phyloP scores from a whole-genome alignment of 2,797 vertebrate genomes.

The Apodemus agrarius region DNA sequence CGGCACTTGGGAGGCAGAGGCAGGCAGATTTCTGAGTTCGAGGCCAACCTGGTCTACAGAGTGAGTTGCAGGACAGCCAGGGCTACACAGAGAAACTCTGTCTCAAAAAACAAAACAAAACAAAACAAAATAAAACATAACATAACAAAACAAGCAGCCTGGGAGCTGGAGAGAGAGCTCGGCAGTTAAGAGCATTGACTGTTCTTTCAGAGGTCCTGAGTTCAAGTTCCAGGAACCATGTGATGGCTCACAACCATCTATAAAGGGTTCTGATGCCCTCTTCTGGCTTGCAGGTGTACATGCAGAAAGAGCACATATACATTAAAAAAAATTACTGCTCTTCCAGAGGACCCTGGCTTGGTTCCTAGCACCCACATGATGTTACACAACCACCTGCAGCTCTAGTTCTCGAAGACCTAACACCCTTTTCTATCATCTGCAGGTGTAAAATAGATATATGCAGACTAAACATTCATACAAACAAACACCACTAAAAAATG shows the following conservation, averaged over 20 bases:
- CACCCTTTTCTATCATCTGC: neutral
- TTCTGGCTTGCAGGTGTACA: neutral
- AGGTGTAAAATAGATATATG: neutral
- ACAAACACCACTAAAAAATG: neutral
- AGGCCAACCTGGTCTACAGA: too few relatives aligned
- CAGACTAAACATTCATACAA: neutral
- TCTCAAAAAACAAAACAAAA: too few relatives aligned
- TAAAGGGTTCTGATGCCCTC: neutral
- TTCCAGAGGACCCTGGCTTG: neutral
- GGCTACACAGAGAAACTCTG: too few relatives aligned
- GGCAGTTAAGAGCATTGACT: neutral
- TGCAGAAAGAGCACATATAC: neutral
- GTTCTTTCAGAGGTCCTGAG: neutral
- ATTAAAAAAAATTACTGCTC: neutral
- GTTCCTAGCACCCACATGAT: neutral
- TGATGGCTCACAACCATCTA: neutral
- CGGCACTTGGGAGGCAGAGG: too few relatives aligned
- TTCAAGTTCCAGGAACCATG: neutral
- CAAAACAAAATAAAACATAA: neutral
- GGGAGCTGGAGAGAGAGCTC: neutral
- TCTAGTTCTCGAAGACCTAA: neutral
- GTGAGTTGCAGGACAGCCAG: too few relatives aligned
- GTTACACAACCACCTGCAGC: neutral
- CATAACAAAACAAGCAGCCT: too few relatives aligned
- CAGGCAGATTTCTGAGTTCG: too few relatives aligned